Base-by-base conservation (phyloP, 1,140 invertebrate species). In the Panagrolaimus sp. region DNA sequence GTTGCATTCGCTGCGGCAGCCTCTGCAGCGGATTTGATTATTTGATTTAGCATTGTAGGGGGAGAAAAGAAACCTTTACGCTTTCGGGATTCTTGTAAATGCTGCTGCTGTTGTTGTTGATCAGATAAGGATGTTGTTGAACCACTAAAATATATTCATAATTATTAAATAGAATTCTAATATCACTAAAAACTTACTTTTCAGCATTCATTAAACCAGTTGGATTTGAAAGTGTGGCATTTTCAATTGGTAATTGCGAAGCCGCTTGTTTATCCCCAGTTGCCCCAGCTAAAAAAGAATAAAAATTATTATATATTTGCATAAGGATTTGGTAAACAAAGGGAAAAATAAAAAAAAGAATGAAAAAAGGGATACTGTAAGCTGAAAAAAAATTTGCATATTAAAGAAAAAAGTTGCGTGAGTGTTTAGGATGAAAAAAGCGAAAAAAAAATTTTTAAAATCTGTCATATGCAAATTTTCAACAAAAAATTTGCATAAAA, bases 31-130 rank as follows among this genome's bases (percentile, higher is more conserved):
- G 52, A n/a, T n/a, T n/a, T n/a, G n/a, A n/a, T n/a, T n/a, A n/a
- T 26, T 58, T 58, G 52, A 58, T 58, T 58, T 58, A 58, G 14
- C 14, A n/a, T 21, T 26, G 52, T 58, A 8, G 52, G 52, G 28
- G 52, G 52, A 12, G 52, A 58, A 58, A 26, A 58, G 28, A 58
- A 58, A 58, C 52, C 52, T 58, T 58, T 58, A 28, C 52, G 52
- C 28, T 58, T 58, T 21, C 52, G 15, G 52, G n/a, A 14, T 12
- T 58, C 52, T 28, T 2, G 21, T 28, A n/a, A n/a, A n/a, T n/a
- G n/a, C n/a, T 21, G 21, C 3, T 21, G 21, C 28, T 26, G 21
- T 28, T 58, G 52, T n/a, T 21, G 52, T 21, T 58, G 21, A n/a
- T n/a, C 47, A 28, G 52, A 4, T 21, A n/a, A 21, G 52, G 52